Evolutionary conservation across 1,140 invertebrate species (phyloP), one percentile per base, ranked within the genome.

Genomic region (Drosophila watanabei): DNA sequence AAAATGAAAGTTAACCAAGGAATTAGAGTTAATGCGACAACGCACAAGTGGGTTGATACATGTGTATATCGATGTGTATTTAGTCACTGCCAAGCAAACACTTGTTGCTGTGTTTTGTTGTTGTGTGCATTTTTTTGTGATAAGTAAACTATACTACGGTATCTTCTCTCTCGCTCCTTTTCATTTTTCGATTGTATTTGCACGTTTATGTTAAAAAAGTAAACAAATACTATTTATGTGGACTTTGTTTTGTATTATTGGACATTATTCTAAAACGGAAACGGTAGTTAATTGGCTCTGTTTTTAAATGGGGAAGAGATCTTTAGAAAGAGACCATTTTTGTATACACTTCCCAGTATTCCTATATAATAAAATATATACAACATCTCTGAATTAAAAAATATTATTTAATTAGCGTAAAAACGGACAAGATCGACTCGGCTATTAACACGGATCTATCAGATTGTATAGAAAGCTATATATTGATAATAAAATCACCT

Each of bases 51-150:
- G 30, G 37, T 60, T 56, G 24, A 28, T 16, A 16, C 30, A 2
- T 49, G 24, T 20, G n/a, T 16, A 13, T 32, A 41, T 14, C 13
- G 18, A 33, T 20, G 9, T 18, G 8, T 39, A 57, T 39, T 18
- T 20, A n/a, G 24, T 4, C 18, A 14, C 4, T 62, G 11, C 18
- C 18, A 20, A 63, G 28, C 54, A 24, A 63, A 41, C 63, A 66
- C 39, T 66, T 63, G 66, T 70, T 51, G 62, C 66, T 52, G 8
- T 24, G 20, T 28, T 28, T 61, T 30, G 24, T 16, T 59, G n/a
- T 33, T 59, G 18, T 35, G 58, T 35, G 11, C 45, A 2, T 30
- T 13, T 33, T 33, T 14, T 65, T 35, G 35, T 63, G 37, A 66
- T 45, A 63, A 63, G 63, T 1, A 14, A 33, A 6, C 20, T 14